phyloP scores from a whole-genome alignment of 1,140 invertebrate genomes.

The Leptinotarsa undecemlineata region DNA sequence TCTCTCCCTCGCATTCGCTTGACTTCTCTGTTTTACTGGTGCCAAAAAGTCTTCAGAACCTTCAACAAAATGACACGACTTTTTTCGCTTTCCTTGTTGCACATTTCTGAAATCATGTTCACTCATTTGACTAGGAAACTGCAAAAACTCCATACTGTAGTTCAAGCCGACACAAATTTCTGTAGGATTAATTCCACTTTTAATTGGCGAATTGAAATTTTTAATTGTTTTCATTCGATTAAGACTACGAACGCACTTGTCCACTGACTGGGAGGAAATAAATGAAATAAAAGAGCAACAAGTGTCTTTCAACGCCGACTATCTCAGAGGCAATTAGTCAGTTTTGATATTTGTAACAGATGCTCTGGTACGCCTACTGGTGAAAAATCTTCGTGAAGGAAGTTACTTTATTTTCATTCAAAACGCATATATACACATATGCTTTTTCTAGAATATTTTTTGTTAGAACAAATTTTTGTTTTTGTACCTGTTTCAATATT shows the following conservation, averaged over 20 bases:
- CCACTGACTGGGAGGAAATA: background rate
- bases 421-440: background rate
- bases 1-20: constrained; percentile 74
- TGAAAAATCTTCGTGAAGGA: background rate
- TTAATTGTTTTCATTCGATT: background rate
- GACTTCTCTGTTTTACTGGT: constrained; percentile 63
- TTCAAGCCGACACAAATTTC: background rate
- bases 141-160: constrained; percentile 17
- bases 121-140: constrained; percentile 16
- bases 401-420: background rate
- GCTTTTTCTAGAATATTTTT: no score
- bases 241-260: background rate
- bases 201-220: background rate
- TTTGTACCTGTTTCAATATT: no score
- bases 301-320: constrained; percentile 16
- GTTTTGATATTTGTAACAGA: constrained; percentile 29
- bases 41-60: constrained; percentile 19
- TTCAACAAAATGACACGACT: background rate
- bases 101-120: constrained; percentile 1
- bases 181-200: background rate
- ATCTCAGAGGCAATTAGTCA: constrained; percentile 24
- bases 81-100: background rate
- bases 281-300: constrained; percentile 25
- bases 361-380: constrained; percentile 26
- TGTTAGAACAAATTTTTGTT: no score